A percentile compares a stretch with the other conserved stretches of the same genome.
Evolutionary conservation across 2,113 vertebrate species (phyloP).

Genomic region (Dicrurus megarhynchus): DNA sequence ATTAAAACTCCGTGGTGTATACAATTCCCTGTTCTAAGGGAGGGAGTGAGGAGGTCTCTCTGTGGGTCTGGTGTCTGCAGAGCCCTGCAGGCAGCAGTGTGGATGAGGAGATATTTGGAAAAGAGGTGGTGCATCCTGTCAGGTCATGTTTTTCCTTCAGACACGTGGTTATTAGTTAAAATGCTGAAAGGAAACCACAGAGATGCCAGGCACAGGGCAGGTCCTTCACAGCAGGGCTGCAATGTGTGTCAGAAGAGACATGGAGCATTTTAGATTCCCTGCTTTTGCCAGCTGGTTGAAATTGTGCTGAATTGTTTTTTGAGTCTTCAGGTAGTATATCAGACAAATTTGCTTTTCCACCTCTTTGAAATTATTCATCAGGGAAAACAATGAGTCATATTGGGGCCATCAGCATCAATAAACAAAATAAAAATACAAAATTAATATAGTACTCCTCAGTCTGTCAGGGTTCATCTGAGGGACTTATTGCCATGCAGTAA

Average conservation of each 20-base stretch:
- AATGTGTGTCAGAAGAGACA: not conserved
- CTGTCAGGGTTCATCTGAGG: not conserved
- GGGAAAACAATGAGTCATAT: not conserved
- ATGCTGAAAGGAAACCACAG: not conserved
- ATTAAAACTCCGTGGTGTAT: not conserved
- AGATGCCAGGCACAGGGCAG: not conserved
- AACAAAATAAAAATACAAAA: not conserved
- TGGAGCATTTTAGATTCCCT: not conserved
- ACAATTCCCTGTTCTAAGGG: rapidly evolving
- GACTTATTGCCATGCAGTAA: not conserved
- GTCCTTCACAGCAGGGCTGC: not conserved
- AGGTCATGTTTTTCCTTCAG: not conserved
- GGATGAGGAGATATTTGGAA: not conserved
- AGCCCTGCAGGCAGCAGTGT: not conserved
- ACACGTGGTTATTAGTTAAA: not conserved
- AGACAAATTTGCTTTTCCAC: not conserved
- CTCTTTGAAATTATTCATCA: not conserved
- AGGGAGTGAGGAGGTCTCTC: rapidly evolving
- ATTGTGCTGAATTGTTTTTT: not conserved
- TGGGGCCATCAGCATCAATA: not conserved
- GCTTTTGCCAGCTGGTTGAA: not conserved
- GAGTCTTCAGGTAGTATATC: not conserved
- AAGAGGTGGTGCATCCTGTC: not conserved
- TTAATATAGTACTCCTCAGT: not conserved
- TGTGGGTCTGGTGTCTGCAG: not conserved